Percentiles rank a stretch among this genome's conserved stretches.
phyloP scores from a whole-genome alignment of 2,888 invertebrate genomes.

The Acleris emargana region DNA sequence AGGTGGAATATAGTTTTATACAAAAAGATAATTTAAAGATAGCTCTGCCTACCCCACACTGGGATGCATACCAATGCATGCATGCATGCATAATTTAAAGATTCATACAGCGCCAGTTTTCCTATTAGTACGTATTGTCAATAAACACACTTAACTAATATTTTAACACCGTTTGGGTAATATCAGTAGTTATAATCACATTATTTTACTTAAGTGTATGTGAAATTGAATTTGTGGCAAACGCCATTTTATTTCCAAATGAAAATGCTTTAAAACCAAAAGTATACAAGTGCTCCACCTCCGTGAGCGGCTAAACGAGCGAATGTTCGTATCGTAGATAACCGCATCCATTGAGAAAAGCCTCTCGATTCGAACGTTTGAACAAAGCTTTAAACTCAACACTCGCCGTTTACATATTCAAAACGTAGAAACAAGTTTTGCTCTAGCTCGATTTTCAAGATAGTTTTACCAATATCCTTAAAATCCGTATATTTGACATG shows the following conservation, averaged over 20 bases:
- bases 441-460: constrained; percentile 15
- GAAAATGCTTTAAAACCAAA: constrained; percentile 2
- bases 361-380: constrained; percentile 57
- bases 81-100: too few species aligned
- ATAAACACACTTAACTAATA: too few species aligned
- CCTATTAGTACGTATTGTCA: too few species aligned
- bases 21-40: too few species aligned
- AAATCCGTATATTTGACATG: too few species aligned
- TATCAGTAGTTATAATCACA: too few species aligned
- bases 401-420: constrained; percentile 14
- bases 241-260: background rate
- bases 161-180: too few species aligned
- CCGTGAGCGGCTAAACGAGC: constrained; percentile 34
- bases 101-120: too few species aligned
- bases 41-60: too few species aligned
- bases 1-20: too few species aligned
- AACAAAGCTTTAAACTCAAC: constrained; percentile 55
- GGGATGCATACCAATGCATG: too few species aligned
- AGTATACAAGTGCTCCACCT: constrained; percentile 3
- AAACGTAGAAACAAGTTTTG: constrained; percentile 14
- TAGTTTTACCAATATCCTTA: background rate
- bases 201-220: too few species aligned
- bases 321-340: constrained; percentile 51
- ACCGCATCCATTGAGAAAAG: constrained; percentile 58
- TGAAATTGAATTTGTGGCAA: background rate